These are phyloP conservation scores for Enteromius anoplus DNA, from an alignment of 2,797 vertebrate species.

Conservation along the genomic window DNA sequence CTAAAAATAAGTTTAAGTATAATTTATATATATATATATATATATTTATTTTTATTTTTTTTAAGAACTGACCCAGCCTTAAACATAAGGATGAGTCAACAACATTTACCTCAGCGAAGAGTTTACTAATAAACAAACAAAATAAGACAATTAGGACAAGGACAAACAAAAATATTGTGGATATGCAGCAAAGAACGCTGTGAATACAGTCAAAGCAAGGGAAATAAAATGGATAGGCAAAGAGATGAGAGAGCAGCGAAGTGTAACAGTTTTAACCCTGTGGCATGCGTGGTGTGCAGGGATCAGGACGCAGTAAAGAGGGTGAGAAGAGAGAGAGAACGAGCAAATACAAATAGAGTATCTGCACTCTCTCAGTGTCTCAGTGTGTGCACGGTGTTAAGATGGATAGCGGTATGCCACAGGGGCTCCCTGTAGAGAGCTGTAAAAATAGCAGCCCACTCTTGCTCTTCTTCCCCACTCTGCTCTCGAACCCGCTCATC, in stretches of 20 bases:
- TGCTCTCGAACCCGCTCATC: constrained; percentile 51
- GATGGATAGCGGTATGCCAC: constrained; percentile 58
- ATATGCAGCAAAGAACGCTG: neutral
- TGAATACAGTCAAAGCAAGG: neutral
- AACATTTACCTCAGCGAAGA: neutral
- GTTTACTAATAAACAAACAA: neutral
- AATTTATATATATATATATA: no score
- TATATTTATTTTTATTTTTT: no score
- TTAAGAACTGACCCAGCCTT: neutral
- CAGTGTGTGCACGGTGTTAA: constrained; percentile 51
- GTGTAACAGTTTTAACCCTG: constrained; percentile 35
- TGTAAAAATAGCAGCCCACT: constrained; percentile 55
- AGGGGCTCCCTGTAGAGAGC: constrained; percentile 54
- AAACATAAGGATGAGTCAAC: neutral
- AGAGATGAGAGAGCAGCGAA: neutral
- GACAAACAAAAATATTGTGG: neutral
- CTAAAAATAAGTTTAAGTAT: no score
- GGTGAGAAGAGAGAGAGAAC: constrained; percentile 6
- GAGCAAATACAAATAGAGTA: constrained; percentile 34
- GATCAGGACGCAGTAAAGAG: constrained; percentile 27
- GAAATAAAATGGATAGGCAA: neutral
- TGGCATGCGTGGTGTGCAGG: constrained; percentile 11
- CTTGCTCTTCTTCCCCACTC: constrained; percentile 47
- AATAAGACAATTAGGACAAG: neutral
- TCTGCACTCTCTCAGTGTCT: constrained; percentile 22